phyloP scores from a whole-genome alignment of 2,888 invertebrate genomes.

The Acleris laterana region DNA sequence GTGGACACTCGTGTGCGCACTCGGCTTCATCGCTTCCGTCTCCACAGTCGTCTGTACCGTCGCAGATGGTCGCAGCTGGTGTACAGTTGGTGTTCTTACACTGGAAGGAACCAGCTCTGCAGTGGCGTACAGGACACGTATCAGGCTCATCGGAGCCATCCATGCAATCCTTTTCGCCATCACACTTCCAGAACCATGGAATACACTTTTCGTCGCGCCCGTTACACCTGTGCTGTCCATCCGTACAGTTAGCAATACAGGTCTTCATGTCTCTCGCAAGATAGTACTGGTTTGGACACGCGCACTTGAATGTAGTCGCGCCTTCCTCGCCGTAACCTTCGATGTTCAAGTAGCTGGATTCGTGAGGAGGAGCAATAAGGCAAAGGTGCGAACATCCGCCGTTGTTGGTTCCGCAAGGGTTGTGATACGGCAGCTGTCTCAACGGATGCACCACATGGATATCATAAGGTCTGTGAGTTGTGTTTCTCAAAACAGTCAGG shows the following conservation, averaged over 20 bases:
- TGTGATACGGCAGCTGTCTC: slow-evolving; percentile 91
- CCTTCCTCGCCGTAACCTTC: slow-evolving; percentile 93
- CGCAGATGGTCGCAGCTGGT: slow-evolving; percentile 96
- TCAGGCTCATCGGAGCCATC: slow-evolving; percentile 96
- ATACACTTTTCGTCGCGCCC: slow-evolving; percentile 86
- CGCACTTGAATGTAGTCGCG: slow-evolving; percentile 91
- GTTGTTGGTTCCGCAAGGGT: slow-evolving; percentile 96
- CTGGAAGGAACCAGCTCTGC: slow-evolving; percentile 96
- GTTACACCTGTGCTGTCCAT: slow-evolving; percentile 90
- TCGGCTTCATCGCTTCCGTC: slow-evolving; percentile 94
- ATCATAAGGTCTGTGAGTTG: slow-evolving; percentile 97
- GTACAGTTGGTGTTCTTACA: slow-evolving; percentile 97
- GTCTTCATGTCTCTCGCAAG: slow-evolving; percentile 92
- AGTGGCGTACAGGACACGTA: slow-evolving; percentile 92
- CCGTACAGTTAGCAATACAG: slow-evolving; percentile 97
- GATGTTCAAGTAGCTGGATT: slow-evolving; percentile 89
- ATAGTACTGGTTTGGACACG: slow-evolving; percentile 97
- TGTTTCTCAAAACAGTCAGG: slow-evolving; percentile 90
- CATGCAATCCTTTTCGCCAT: slow-evolving; percentile 96
- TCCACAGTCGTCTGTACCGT: slow-evolving; percentile 96
- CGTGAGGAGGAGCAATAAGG: slow-evolving; percentile 92
- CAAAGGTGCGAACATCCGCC: slow-evolving; percentile 98
- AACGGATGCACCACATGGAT: slow-evolving; percentile 96
- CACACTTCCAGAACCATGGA: slow-evolving; percentile 87
- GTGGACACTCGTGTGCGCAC: slow-evolving; percentile 93